Evolutionary conservation across 1,140 invertebrate species (phyloP).

Genomic region (Acromyrmex charruanus): DNA sequence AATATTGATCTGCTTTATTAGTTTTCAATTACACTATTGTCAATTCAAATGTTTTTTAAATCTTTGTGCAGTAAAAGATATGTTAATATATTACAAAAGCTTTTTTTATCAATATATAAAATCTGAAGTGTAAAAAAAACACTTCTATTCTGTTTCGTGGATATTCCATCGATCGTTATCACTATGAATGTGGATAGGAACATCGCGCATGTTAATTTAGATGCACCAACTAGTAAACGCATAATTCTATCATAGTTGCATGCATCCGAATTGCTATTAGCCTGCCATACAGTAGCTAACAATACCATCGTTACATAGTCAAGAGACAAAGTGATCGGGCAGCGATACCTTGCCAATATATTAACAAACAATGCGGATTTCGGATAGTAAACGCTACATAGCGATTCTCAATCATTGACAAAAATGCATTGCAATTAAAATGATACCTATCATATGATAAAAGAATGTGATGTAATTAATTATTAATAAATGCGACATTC

Average conservation of each 20-base stretch:
- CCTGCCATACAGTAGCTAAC: constrained; percentile 1
- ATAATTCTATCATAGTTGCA: constrained; percentile 11
- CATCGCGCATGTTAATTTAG: constrained; percentile 40
- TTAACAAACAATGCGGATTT: constrained; percentile 46
- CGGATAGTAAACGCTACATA: background rate
- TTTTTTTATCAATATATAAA: background rate
- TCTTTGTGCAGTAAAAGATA: background rate
- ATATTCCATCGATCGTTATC: background rate
- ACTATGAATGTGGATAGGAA: background rate
- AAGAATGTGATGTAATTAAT: background rate
- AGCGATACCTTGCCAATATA: constrained; percentile 40
- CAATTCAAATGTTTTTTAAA: background rate
- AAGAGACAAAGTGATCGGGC: constrained; percentile 32
- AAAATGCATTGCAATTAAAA: background rate
- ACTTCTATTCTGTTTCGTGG: background rate
- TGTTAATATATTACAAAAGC: background rate
- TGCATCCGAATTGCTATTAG: constrained; percentile 41
- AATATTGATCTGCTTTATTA: constrained; percentile 5
- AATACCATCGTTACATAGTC: constrained; percentile 25
- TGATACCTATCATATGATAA: background rate
- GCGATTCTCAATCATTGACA: background rate
- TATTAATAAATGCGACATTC: background rate
- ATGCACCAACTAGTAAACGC: background rate
- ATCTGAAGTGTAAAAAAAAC: background rate
- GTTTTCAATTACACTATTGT: background rate